Evolutionary conservation across 2,113 vertebrate species (phyloP).

Genomic region (Uria aalge): DNA sequence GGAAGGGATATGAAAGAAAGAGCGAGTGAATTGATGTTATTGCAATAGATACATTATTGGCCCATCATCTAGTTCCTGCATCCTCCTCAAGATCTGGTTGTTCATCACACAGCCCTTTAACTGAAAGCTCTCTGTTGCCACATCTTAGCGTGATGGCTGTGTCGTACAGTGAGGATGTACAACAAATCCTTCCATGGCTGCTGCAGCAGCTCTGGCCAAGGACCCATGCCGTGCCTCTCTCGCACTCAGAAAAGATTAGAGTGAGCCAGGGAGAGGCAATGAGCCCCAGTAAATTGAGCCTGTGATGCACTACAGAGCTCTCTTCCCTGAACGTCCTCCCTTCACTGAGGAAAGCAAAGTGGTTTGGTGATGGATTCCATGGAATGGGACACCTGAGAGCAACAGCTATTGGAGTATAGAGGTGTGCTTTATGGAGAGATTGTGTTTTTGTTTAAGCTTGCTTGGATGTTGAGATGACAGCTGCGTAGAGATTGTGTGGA

Average conservation of each 20-base stretch:
- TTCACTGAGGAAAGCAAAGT: not conserved
- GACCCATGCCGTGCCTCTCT: not conserved
- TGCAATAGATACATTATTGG: not conserved
- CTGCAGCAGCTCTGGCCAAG: not conserved
- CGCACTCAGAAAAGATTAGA: not conserved
- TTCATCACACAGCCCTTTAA: not conserved
- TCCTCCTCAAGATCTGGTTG: not conserved
- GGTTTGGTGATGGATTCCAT: not conserved
- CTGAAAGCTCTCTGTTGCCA: not conserved
- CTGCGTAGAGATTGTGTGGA: not conserved
- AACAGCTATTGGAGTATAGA: not conserved
- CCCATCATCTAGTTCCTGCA: not conserved
- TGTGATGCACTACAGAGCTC: not conserved
- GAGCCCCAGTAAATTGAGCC: not conserved
- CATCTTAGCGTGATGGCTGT: not conserved
- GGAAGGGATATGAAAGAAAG: not conserved
- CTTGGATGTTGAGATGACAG: not conserved
- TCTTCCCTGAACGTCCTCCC: not conserved
- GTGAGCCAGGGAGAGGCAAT: not conserved
- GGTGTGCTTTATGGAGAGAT: not conserved
- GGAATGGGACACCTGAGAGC: not conserved
- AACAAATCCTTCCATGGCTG: not conserved
- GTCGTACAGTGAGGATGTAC: not conserved
- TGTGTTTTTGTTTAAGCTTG: conserved; percentile 26
- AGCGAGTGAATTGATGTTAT: not conserved